Base-by-base conservation (phyloP, 2,888 invertebrate species). In the Drosophila picticornis region DNA sequence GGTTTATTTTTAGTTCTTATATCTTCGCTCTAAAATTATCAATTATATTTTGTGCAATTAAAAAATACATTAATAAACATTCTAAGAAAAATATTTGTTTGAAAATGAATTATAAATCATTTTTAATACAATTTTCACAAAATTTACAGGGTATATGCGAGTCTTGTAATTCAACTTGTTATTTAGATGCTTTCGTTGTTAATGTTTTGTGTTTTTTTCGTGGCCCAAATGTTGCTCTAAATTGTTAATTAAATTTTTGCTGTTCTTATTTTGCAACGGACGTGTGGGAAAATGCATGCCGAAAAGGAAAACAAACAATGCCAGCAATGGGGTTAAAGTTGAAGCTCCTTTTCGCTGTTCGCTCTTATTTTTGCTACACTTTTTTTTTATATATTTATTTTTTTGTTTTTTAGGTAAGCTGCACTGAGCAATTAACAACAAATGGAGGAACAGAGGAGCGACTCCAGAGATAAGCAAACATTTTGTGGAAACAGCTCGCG, bases 241-340 rank as follows among this genome's bases (percentile, higher is more conserved):
- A 85, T 85, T 85, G 84, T 90, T 85, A 85, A 85, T 85, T 85
- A 90, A 78, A 89, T 90, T 89, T 86, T 80, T 73, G 27, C 70
- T 83, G 65, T 72, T 70, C 77, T 72, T 71, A 74, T 85, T 77
- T 80, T 80, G 68, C 40, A 71, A 72, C 70, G 81, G 74, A 77
- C 88, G 80, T 85, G 83, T 88, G 78, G 75, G 57, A 66, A 68
- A 83, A 70, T 67, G 61, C 72, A 56, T 52, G 34, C 81, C 68
- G 56, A 69, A 68, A 57, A 60, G 58, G 46, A 82, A 60, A 62
- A 53, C 62, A 66, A 74, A 69, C 56, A 57, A 53, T 25, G 56
- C 60, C 63, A 32, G 46, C 58, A 52, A 51, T 22, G 48, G 71
- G 68, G 83, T 72, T 71, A 82, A 79, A 82, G 71, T 81, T 78